Conservation (phyloP, 2,888 invertebrate species). For the Didymodactylos carnosus region DNA sequence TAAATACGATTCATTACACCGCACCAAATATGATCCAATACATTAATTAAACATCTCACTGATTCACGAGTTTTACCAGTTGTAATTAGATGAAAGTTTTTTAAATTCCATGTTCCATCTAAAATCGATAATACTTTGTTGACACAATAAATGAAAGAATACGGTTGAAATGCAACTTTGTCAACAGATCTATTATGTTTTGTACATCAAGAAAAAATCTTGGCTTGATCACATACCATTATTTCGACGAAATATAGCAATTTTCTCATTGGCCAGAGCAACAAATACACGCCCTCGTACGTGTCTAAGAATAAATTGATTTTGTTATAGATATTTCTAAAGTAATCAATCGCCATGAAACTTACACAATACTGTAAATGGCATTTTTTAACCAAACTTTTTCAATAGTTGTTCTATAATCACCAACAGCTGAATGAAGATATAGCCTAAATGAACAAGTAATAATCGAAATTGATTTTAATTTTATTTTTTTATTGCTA, state of each 20-base stretch:
- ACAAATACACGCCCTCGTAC: constrained; percentile 76
- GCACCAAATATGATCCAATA: constrained; percentile 83
- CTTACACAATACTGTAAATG: constrained; percentile 73
- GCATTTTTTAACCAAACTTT: constrained; percentile 73
- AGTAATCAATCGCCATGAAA: constrained; percentile 18
- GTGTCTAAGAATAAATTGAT: constrained; percentile 41
- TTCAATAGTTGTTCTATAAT: constrained; percentile 73
- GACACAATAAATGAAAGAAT: no score
- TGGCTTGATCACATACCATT: not conserved
- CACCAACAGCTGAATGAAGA: constrained; percentile 78
- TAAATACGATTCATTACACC: constrained; percentile 88
- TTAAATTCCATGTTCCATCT: constrained; percentile 55
- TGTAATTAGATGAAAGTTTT: constrained; percentile 68
- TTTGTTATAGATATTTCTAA: not conserved
- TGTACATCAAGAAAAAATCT: no score
- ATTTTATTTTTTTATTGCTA: constrained; percentile 14
- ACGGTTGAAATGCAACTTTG: no score
- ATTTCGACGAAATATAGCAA: constrained; percentile 38
- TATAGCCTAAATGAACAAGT: constrained; percentile 52
- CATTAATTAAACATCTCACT: constrained; percentile 67
- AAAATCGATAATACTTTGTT: no score
- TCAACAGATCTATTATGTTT: no score
- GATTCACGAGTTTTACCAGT: constrained; percentile 68
- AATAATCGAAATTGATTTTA: not conserved
- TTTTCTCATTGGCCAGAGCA: constrained; percentile 69